Base-by-base conservation (phyloP, 2,113 vertebrate species). In the Megaleporinus macrocephalus region DNA sequence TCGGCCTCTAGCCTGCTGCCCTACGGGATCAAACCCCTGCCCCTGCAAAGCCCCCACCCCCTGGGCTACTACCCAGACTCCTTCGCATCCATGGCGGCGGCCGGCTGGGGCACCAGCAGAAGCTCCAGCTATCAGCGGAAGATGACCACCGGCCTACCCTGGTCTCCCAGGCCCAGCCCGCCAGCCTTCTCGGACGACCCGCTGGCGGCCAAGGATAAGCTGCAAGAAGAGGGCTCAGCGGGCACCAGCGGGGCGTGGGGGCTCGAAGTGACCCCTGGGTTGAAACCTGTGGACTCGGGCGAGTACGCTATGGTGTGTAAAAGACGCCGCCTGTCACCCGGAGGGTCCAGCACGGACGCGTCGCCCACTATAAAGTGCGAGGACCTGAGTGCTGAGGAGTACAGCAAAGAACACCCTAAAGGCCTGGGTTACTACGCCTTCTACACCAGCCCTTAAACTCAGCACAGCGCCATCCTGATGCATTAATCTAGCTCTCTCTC, bases 301-400 rank as follows among this genome's bases (percentile, higher is more conserved):
- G 98, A 99, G 90, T 99, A 99, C 89, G 95, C 95, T 24, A 95
- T 96, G 86, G 96, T 96, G 84, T 99, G 97, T 85, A 99, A 99
- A 93, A 93, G 97, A 91, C 95, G 97, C 82, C 93, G 97, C 18
- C 92, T 98, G 73, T 99, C 98, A 20, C 96, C 98, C 13, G 96
- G 95, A 90, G 96, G 95, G 85, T 98, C 98, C 4, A 99, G 98
- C 89, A 97, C 97, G 0, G 97, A 99, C 85, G 98, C 98, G 78
- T 99, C 98, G 9, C 98, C 98, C 0, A 97, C 96, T 36, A 97
- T 99, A 90, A 99, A 99, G 91, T 99, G 98, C 63, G 98, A 99
- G 94, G 97, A 99, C 89, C 94, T 98, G 91, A 97, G 94, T 61
- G 61, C 95, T 14, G 97, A 99, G 77, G 98, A 99, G 85, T 98